Conservation (phyloP, 2,888 invertebrate species). For the Oxyteleia sp. region DNA sequence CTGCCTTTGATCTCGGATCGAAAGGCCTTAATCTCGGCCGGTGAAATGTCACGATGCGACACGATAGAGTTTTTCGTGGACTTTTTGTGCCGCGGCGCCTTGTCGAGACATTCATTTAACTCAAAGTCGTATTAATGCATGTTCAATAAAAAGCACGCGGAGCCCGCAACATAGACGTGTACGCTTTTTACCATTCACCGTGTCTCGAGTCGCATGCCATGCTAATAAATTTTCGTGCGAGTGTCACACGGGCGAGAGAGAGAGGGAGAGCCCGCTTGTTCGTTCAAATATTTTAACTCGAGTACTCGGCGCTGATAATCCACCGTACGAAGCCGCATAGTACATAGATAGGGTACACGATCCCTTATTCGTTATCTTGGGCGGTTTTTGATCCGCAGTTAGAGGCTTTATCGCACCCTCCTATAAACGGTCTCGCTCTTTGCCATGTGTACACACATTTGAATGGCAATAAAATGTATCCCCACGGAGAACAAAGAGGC, state of each 20-base stretch:
- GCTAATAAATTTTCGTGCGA: too few species aligned
- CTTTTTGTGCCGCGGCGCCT: constrained; percentile 66
- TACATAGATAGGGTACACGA: too few species aligned
- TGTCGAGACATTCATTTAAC: constrained; percentile 71
- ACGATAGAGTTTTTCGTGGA: constrained; percentile 55
- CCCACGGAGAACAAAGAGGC: constrained; percentile 70
- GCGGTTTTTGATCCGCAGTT: constrained; percentile 72
- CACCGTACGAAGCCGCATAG: too few species aligned
- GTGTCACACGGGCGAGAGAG: too few species aligned
- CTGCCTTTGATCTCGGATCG: constrained; percentile 64
- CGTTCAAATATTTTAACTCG: too few species aligned
- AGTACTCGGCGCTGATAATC: too few species aligned
- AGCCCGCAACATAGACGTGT: too few species aligned
- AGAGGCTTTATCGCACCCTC: constrained; percentile 71
- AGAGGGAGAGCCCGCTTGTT: too few species aligned
- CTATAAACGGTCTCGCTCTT: constrained; percentile 63
- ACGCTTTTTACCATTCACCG: too few species aligned
- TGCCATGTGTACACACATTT: constrained; percentile 70
- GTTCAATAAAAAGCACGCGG: too few species aligned
- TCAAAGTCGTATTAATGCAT: constrained; percentile 74
- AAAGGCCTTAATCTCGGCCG: constrained; percentile 62
- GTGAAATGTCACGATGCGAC: constrained; percentile 63
- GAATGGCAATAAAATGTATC: constrained; percentile 72
- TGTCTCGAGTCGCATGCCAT: too few species aligned
- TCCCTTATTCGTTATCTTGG: constrained; percentile 67